Percentiles rank a stretch among this genome's conserved stretches.
Conservation (phyloP, 1,140 invertebrate species). For the Rhyzopertha dominica region DNA sequence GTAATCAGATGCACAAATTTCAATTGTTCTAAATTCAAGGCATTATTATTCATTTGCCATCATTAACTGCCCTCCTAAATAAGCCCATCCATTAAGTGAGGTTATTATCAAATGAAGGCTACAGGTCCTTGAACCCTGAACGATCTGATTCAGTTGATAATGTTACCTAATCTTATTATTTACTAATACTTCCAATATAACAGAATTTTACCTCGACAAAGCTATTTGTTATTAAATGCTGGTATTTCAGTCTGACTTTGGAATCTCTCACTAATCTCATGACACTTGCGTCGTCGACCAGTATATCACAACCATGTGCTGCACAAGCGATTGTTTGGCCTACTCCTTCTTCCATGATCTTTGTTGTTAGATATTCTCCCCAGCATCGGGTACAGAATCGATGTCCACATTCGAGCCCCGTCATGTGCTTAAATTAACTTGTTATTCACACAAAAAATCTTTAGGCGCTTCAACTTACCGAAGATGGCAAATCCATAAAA, state of each 20-base stretch:
- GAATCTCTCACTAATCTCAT: conserved; percentile 89
- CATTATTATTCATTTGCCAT: too few relatives aligned
- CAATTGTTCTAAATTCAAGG: too few relatives aligned
- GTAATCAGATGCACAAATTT: too few relatives aligned
- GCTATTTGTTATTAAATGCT: conserved; percentile 97
- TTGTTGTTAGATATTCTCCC: conserved; percentile 95
- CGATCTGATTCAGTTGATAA: too few relatives aligned
- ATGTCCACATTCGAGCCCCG: conserved; percentile 94
- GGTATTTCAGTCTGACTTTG: conserved; percentile 93
- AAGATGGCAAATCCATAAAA: conserved; percentile 71
- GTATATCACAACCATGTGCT: conserved; percentile 85
- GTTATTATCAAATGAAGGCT: too few relatives aligned
- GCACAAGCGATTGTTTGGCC: conserved; percentile 95
- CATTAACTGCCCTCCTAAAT: too few relatives aligned
- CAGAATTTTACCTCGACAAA: conserved; percentile 65
- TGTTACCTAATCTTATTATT: too few relatives aligned
- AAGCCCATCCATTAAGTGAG: too few relatives aligned
- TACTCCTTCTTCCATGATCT: conserved; percentile 96
- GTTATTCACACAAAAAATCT: conserved; percentile 25
- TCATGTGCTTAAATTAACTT: conserved; percentile 74
- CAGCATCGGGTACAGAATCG: conserved; percentile 93
- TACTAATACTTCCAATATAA: too few relatives aligned
- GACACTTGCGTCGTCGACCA: conserved; percentile 95
- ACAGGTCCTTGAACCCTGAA: too few relatives aligned
- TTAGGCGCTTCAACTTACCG: conserved; percentile 57